A percentile compares a stretch with the other conserved stretches of the same genome.
phyloP scores from a whole-genome alignment of 2,797 vertebrate species.

The Cyclopterus lumpus region DNA sequence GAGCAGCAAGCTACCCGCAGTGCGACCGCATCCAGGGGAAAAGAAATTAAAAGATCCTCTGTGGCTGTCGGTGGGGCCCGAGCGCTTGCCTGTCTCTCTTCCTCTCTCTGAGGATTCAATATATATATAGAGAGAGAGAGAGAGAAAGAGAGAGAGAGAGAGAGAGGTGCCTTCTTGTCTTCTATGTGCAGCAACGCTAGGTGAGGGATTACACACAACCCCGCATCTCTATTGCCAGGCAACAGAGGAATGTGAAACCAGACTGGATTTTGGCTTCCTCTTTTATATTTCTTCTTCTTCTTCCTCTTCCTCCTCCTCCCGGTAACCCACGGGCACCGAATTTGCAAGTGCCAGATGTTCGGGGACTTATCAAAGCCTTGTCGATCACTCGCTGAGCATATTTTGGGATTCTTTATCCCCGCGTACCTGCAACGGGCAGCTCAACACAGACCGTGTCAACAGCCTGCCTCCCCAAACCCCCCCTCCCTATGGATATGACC shows the following conservation, averaged over 20 bases:
- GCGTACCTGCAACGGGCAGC: constrained; percentile 41
- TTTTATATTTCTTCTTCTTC: neutral
- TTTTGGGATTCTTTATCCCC: constrained; percentile 37
- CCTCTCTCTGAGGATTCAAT: constrained; percentile 42
- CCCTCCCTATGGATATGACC: constrained; percentile 23
- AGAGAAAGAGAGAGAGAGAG: constrained; percentile 23
- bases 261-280: constrained; percentile 63
- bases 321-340: constrained; percentile 65
- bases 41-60: constrained; percentile 79
- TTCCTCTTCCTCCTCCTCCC: constrained; percentile 4
- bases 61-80: constrained; percentile 55
- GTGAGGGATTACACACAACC: constrained; percentile 74
- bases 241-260: constrained; percentile 70
- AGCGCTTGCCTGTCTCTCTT: constrained; percentile 50
- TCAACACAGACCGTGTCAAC: constrained; percentile 28
- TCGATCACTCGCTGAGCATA: constrained; percentile 57
- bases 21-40: constrained; percentile 67
- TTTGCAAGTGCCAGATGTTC: constrained; percentile 79
- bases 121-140: constrained; percentile 24
- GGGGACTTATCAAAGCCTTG: constrained; percentile 67
- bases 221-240: constrained; percentile 76
- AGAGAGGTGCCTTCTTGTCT: constrained; percentile 55
- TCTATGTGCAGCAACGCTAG: constrained; percentile 61
- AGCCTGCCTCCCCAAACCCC: neutral
- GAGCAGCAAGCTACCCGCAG: constrained; percentile 62